Conservation (phyloP, 2,888 invertebrate genomes). For the Eupeodes luniger region DNA sequence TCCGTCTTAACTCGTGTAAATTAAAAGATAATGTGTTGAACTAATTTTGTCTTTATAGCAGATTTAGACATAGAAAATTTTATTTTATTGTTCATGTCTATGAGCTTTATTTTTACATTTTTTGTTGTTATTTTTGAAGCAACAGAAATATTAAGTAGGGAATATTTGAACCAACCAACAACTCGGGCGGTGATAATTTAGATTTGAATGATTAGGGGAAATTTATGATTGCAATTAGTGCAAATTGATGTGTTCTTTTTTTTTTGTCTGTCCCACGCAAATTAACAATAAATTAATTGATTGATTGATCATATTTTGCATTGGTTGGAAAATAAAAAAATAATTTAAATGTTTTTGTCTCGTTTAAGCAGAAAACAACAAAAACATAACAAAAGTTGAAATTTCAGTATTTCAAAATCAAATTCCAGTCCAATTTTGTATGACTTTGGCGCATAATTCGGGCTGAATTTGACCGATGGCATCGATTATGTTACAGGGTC, state of each 20-base stretch:
- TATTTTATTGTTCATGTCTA: neutral
- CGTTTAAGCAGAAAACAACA: no score
- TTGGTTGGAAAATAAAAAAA: no score
- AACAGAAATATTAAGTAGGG: no score
- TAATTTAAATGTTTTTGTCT: no score
- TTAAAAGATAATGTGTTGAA: conserved; percentile 22
- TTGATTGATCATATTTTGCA: no score
- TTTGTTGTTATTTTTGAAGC: neutral
- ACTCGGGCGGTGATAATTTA: neutral
- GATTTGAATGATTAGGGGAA: neutral
- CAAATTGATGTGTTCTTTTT: neutral
- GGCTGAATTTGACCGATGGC: no score
- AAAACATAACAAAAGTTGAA: no score
- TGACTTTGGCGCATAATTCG: no score
- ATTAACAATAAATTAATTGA: no score
- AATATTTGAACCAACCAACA: neutral
- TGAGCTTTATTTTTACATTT: neutral
- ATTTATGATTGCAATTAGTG: conserved; percentile 1
- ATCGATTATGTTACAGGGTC: no score
- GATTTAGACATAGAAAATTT: neutral
- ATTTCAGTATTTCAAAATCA: no score
- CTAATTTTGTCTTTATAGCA: conserved; percentile 21
- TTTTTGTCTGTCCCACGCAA: neutral
- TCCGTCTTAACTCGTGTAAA: conserved; percentile 35
- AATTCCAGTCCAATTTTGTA: no score